Conservation (phyloP, 2,113 vertebrate genomes). For the Synchiropus splendidus region DNA sequence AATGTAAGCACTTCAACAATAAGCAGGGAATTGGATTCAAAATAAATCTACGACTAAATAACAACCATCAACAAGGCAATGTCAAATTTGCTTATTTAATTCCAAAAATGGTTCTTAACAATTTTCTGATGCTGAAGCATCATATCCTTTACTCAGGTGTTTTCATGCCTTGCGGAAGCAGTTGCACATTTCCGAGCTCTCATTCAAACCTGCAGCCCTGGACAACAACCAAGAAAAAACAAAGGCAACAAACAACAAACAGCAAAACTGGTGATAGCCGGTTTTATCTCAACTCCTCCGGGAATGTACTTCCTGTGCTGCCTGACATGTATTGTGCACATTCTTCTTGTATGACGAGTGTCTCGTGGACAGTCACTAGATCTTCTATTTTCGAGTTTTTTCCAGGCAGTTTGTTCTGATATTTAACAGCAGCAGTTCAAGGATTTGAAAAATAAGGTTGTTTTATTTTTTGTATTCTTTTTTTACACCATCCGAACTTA, state of each 20-base stretch:
- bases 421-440: too few relatives aligned
- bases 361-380: constrained; percentile 18
- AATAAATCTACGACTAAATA: too few relatives aligned
- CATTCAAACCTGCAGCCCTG: constrained; percentile 48
- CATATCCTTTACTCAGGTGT: constrained; percentile 46
- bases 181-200: constrained; percentile 56
- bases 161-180: constrained; percentile 59
- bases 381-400: too few relatives aligned
- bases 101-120: background rate
- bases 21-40: constrained; percentile 58
- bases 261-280: constrained; percentile 58
- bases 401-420: too few relatives aligned
- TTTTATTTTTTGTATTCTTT: constrained; percentile 7
- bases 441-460: constrained; percentile 15
- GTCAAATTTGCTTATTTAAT: too few relatives aligned
- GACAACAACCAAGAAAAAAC: constrained; percentile 51
- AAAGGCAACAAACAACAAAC: constrained; percentile 73
- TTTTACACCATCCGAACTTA: too few relatives aligned
- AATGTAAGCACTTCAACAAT: constrained; percentile 17
- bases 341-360: constrained; percentile 54
- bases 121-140: background rate
- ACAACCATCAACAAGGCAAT: too few relatives aligned
- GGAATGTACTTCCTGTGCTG: constrained; percentile 71
- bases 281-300: constrained; percentile 57
- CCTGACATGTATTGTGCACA: constrained; percentile 65